Base-by-base conservation (phyloP, 2,113 vertebrate species). In the Canis aureus region DNA sequence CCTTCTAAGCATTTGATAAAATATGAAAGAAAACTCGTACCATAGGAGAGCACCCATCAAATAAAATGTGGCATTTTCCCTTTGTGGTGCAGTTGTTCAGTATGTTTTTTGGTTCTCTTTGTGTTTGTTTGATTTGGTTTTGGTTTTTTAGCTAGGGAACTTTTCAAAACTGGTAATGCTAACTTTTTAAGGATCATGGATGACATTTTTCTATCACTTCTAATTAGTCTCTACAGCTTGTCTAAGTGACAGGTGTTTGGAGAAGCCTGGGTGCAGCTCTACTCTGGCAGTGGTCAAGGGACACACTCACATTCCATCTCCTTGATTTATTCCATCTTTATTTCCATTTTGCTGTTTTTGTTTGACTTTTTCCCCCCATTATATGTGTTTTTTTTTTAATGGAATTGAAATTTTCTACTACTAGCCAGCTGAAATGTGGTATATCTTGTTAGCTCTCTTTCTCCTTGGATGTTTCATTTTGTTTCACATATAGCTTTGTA, bases 271-370 rank as follows among this genome's bases (percentile, higher is more conserved):
- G 23, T 32, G 32, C 0, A 49, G 29, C 27, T 78, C 27, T 76
- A 1, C 55, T 35, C 2, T 79, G 62, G 57, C 23, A 49, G 29
- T 57, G 32, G 78, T 64, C 62, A 74, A 32, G 89, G 60, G 67
- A 78, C 43, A 25, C 35, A 25, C 11, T 95, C 88, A 95, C 23
- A 25, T 17, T 90, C 85, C 89, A 95, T 95, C 49, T 86, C 19
- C 10, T 93, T 94, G 74, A 84, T 96, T 98, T 96, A 60, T 59
- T 97, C 83, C 66, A 91, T 17, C 66, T 97, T 97, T 74, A 62
- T 95, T 97, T 95, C 38, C 82, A 87, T 97, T 97, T 94, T 78
- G 32, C 95, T 85, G 64, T 93, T 97, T 96, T 86, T 92, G 38
- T 96, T 66, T 64, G 25, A 79, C 16, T n/a, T 13, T 13, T 0